Evolutionary conservation across 2,797 vertebrate genomes (phyloP), one percentile per base, ranked within the genome.

Genomic region (Buceros bicornis): DNA sequence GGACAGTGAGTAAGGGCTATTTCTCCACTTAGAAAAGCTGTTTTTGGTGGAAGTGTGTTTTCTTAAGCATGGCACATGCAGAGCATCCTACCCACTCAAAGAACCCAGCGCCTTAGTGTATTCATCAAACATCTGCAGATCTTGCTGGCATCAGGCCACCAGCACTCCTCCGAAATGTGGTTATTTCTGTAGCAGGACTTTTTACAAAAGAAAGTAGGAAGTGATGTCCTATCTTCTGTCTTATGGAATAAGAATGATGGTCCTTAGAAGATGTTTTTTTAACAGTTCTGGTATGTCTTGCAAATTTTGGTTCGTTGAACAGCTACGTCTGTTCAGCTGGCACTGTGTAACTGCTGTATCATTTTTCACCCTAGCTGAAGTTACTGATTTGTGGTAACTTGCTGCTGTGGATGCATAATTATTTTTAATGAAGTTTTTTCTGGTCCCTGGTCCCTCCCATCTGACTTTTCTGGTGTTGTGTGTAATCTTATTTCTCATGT

Each of bases 21-120:
- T 5, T 78, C 90, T 26, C n/a, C 4, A 8, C 24, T 58, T 81
- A 60, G 56, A 19, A 66, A 69, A 73, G 37, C 8, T 56, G 5
- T 77, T 87, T 89, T 43, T 86, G 14, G 15, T 51, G n/a, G 15
- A 82, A 80, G 10, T 12, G 1, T 29, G 13, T 70, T 51, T 91
- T 88, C 25, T 77, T 53, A 71, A 58, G 22, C 4, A 2, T 0
- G 0, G 29, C n/a, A 45, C 6, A 7, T 3, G 10, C 26, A 2
- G 10, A 62, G 19, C 35, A 45, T 25, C 54, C 40, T 37, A 24
- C 16, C 29, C 1, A 2, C 40, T n/a, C n/a, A 56, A 80, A 80
- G 64, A 76, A 64, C 28, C 6, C n/a, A 48, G 19, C 6, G 51
- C 16, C 60, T 77, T 40, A 37, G 7, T 64, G 35, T 64, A n/a